Percentiles rank a stretch among this genome's conserved stretches.
These are phyloP conservation scores for Collichthys lucidus DNA, from an alignment of 2,113 vertebrate genomes.

Conservation along the genomic window DNA sequence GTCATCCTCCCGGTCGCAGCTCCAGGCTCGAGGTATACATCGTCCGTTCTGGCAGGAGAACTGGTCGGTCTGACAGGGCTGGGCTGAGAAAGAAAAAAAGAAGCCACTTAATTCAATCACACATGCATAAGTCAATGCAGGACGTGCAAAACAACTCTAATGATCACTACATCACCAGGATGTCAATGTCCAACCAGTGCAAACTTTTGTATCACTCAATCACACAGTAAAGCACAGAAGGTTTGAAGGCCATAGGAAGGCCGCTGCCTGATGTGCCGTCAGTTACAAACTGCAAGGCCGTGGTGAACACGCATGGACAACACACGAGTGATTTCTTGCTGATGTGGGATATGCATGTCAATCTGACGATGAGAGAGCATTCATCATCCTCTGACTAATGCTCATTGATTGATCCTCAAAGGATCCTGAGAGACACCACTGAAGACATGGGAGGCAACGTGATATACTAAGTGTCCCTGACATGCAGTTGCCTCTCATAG, in stretches of 20 bases:
- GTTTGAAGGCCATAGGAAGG: slow-evolving; percentile 41
- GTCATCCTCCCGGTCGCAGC: slow-evolving; percentile 95
- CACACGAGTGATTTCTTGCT: slow-evolving; percentile 38
- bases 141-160: slow-evolving; percentile 55
- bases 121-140: slow-evolving; percentile 59
- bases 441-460: slow-evolving; percentile 32
- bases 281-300: slow-evolving; percentile 30
- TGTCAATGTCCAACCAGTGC: slow-evolving; percentile 46
- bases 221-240: slow-evolving; percentile 2
- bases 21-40: slow-evolving; percentile 92
- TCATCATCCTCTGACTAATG: slow-evolving; percentile 73
- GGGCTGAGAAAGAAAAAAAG: slow-evolving; percentile 81
- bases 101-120: slow-evolving; percentile 68
- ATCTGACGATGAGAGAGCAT: slow-evolving; percentile 63
- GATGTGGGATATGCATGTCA: slow-evolving; percentile 66
- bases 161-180: slow-evolving; percentile 61
- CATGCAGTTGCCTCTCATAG: slow-evolving; percentile 30
- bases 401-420: slow-evolving; percentile 72
- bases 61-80: slow-evolving; percentile 91
- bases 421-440: slow-evolving; percentile 55
- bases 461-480: slow-evolving; percentile 62
- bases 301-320: slow-evolving; percentile 14
- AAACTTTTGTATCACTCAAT: slow-evolving; percentile 66
- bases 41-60: slow-evolving; percentile 94
- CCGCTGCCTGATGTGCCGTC: slow-evolving; percentile 40